Percentiles rank a stretch among this genome's conserved stretches.
phyloP scores from a whole-genome alignment of 1,140 invertebrate genomes.

The Ericerus pela region DNA sequence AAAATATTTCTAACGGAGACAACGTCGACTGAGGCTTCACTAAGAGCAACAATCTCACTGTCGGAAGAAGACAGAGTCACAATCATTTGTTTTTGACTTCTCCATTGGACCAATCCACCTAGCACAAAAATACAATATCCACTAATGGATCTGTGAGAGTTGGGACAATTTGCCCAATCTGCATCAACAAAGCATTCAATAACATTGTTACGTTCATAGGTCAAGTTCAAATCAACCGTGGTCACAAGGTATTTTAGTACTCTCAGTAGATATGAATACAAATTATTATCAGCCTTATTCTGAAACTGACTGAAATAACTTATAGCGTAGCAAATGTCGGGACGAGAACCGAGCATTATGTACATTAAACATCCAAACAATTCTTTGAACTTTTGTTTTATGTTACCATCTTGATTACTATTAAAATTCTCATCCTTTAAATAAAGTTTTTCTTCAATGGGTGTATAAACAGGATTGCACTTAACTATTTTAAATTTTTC shows the following conservation, averaged over 20 bases:
- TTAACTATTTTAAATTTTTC: too few relatives aligned
- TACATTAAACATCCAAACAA: conserved; percentile 30
- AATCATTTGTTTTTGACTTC: conserved; percentile 21
- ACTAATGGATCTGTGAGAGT: conserved; percentile 24
- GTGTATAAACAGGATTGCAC: too few relatives aligned
- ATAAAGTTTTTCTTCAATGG: too few relatives aligned
- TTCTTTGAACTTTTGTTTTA: too few relatives aligned
- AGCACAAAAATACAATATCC: conserved; percentile 22
- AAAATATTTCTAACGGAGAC: conserved; percentile 16
- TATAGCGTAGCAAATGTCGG: conserved; percentile 23
- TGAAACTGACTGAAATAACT: conserved; percentile 19
- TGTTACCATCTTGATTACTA: background rate
- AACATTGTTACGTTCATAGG: background rate
- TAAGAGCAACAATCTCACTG: conserved; percentile 24
- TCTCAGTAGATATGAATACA: background rate
- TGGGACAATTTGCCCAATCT: conserved; percentile 25
- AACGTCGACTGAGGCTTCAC: conserved; percentile 22
- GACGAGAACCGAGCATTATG: conserved; percentile 30
- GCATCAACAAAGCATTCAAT: conserved; percentile 29
- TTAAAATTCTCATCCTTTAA: background rate
- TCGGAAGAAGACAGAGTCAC: conserved; percentile 24
- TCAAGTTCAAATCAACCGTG: background rate
- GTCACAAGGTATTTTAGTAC: background rate
- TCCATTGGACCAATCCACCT: conserved; percentile 19
- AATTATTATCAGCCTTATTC: background rate